These are phyloP conservation scores for Erannis defoliaria DNA, from an alignment of 2,888 invertebrate species.

Conservation along the genomic window DNA sequence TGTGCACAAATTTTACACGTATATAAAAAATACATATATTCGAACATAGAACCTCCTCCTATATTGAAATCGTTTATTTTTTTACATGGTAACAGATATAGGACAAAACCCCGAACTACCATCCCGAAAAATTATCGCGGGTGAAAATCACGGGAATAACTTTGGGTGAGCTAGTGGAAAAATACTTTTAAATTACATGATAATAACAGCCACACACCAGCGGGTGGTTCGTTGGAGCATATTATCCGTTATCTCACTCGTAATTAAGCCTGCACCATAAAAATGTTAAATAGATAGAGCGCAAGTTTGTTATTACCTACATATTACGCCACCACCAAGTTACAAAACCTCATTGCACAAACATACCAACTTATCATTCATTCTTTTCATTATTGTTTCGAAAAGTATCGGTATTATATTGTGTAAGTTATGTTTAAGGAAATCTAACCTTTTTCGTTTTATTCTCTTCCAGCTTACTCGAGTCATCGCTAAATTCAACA, in stretches of 20 bases:
- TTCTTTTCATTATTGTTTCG: background rate
- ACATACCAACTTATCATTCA: slow-evolving; percentile 5
- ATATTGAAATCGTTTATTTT: no score
- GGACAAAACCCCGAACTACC: no score
- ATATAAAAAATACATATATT: no score
- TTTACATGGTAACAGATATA: no score
- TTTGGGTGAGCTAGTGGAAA: no score
- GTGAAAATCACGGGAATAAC: no score
- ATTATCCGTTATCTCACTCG: slow-evolving; percentile 1
- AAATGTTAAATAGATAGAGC: background rate
- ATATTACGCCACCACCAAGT: background rate
- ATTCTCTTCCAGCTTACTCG: slow-evolving; percentile 22
- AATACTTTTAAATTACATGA: no score
- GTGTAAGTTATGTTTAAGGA: background rate
- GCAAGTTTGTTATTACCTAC: background rate
- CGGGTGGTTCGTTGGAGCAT: background rate
- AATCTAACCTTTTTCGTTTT: slow-evolving; percentile 29
- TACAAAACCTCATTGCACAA: slow-evolving; percentile 1
- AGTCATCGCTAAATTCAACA: slow-evolving; percentile 40
- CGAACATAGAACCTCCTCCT: no score
- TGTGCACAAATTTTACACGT: no score
- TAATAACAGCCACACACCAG: background rate
- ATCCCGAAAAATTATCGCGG: no score
- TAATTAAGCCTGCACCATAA: background rate
- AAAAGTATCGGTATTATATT: background rate